A percentile compares a stretch with the other conserved stretches of the same genome.
These are phyloP conservation scores for Calliopsis andreniformis DNA, from an alignment of 1,140 invertebrate species.

Conservation along the genomic window DNA sequence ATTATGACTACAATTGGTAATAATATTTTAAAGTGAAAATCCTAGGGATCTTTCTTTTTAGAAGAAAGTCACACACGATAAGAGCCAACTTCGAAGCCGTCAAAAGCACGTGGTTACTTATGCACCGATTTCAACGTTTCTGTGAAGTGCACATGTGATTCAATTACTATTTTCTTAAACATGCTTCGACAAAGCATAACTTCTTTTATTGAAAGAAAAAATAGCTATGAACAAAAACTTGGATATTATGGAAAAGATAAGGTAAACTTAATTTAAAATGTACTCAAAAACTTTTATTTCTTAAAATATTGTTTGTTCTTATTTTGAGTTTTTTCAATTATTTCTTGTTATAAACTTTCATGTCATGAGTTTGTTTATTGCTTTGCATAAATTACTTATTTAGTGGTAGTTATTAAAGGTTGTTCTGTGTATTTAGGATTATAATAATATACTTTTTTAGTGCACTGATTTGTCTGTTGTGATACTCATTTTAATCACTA, in stretches of 20 bases:
- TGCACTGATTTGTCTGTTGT: not conserved
- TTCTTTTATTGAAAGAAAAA: slow-evolving; percentile 44
- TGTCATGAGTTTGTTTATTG: not conserved
- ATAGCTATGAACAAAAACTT: slow-evolving; percentile 42
- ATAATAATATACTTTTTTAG: not conserved
- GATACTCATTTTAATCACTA: not conserved
- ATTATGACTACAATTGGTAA: no score
- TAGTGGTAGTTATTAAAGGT: not conserved
- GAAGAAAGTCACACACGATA: no score
- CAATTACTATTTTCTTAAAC: not conserved
- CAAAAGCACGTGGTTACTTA: slow-evolving; percentile 10
- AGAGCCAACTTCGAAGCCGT: not conserved
- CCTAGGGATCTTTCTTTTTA: not conserved
- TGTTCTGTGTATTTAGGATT: slow-evolving; percentile 1
- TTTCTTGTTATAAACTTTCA: not conserved
- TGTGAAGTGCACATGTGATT: slow-evolving; percentile 2
- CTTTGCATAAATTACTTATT: not conserved
- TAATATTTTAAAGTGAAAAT: no score
- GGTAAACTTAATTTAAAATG: slow-evolving; percentile 37
- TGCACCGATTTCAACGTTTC: slow-evolving; percentile 8
- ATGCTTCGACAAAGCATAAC: slow-evolving; percentile 56
- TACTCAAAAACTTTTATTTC: not conserved
- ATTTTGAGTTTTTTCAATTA: not conserved
- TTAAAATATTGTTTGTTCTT: not conserved
- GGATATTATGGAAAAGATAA: not conserved